Conservation (phyloP, 1,140 invertebrate genomes). For the Globodera rostochiensis region DNA sequence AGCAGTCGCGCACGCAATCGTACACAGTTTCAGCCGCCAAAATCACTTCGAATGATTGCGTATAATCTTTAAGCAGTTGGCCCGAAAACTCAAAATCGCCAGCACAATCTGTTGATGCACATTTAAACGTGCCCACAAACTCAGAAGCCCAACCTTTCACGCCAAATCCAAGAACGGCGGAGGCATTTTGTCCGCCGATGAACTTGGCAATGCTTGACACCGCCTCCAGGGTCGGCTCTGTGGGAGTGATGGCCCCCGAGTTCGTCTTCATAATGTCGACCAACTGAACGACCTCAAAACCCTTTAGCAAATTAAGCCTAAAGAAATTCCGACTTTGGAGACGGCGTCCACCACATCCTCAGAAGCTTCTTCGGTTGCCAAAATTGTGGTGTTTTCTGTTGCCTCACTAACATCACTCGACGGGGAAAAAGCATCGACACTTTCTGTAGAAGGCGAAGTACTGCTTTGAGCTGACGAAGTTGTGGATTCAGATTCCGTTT, state of each 20-base stretch:
- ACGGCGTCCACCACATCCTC: neutral
- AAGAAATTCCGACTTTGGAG: neutral
- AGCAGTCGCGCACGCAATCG: conserved; percentile 59
- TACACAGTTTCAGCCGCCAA: conserved; percentile 55
- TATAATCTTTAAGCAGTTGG: conserved; percentile 48
- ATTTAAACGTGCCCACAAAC: conserved; percentile 17
- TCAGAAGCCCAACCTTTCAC: neutral
- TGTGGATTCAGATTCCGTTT: neutral
- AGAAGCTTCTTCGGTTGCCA: conserved; percentile 14
- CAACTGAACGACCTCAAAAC: neutral
- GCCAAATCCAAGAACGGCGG: neutral
- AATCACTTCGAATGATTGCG: conserved; percentile 58
- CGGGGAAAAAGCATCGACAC: too few species aligned
- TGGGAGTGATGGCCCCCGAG: neutral
- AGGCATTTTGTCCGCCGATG: neutral
- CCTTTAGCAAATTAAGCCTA: too few species aligned
- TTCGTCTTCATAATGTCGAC: neutral
- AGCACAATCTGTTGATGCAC: conserved; percentile 46
- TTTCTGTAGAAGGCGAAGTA: too few species aligned
- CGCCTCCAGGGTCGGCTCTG: neutral
- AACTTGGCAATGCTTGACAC: conserved; percentile 4
- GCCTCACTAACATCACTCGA: neutral
- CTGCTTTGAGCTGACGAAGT: neutral
- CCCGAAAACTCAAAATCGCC: conserved; percentile 53
- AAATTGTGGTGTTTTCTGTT: conserved; percentile 17